Conservation (phyloP, 2,888 invertebrate genomes). For the Oxytorus armatus region DNA sequence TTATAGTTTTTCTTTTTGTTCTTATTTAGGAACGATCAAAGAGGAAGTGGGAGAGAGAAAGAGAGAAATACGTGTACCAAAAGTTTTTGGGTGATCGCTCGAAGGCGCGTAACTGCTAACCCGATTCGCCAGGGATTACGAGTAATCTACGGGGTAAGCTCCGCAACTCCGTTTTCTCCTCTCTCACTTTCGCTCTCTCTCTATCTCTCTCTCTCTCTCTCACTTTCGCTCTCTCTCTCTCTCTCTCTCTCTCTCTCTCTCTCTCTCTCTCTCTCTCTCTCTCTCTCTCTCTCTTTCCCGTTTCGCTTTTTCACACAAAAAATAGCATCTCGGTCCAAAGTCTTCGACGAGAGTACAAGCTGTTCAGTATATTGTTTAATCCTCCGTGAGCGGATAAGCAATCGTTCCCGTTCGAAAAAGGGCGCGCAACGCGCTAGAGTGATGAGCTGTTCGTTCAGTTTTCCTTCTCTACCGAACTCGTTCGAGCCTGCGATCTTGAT, state of each 20-base stretch:
- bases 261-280: neutral
- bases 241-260: neutral
- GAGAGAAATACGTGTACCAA: constrained; percentile 47
- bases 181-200: constrained; percentile 17
- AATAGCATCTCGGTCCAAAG: neutral
- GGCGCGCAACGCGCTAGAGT: constrained; percentile 28
- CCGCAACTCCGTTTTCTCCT: constrained; percentile 38
- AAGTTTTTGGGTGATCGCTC: constrained; percentile 69
- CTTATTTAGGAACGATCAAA: constrained; percentile 32
- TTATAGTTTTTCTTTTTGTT: constrained; percentile 4
- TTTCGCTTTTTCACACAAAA: constrained; percentile 22
- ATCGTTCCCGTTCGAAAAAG: constrained; percentile 29
- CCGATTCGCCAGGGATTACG: constrained; percentile 78
- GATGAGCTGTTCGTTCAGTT: constrained; percentile 27
- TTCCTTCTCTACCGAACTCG: constrained; percentile 32
- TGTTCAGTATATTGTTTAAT: constrained; percentile 78
- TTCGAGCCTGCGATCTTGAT: constrained; percentile 52
- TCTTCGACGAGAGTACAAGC: constrained; percentile 69
- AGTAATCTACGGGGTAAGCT: constrained; percentile 79
- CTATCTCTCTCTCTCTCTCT: constrained; percentile 17
- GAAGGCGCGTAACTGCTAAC: constrained; percentile 79
- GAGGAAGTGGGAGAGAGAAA: constrained; percentile 32
- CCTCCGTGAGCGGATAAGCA: constrained; percentile 41
- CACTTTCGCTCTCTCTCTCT: constrained; percentile 27
- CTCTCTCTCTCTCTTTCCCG: constrained; percentile 15